phyloP scores from a whole-genome alignment of 2,888 invertebrate genomes.

The Melinaea marsaeus region DNA sequence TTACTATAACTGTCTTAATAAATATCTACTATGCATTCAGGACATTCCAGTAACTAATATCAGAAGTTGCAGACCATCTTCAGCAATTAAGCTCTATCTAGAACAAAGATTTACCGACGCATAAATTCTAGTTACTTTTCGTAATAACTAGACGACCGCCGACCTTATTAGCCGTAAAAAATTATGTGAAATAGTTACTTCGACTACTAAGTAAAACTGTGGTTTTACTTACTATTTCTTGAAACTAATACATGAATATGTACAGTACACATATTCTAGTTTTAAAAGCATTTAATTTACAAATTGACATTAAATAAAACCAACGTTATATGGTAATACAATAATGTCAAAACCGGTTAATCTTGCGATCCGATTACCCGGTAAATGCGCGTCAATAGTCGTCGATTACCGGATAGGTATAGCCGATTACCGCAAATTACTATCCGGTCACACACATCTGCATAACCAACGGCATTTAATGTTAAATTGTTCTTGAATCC shows the following conservation, averaged over 20 bases:
- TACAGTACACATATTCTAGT: too few relatives aligned
- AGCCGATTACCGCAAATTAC: conserved; percentile 14
- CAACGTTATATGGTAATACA: neutral
- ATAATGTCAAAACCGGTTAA: conserved; percentile 18
- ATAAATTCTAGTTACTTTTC: conserved; percentile 28
- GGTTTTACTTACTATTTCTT: too few relatives aligned
- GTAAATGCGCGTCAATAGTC: conserved; percentile 21
- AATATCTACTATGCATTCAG: neutral
- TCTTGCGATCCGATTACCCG: conserved; percentile 26
- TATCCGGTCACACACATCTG: conserved; percentile 7
- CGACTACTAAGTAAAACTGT: too few relatives aligned
- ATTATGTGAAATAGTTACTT: neutral
- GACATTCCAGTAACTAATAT: conserved; percentile 6
- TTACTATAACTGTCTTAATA: too few relatives aligned
- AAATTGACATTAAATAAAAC: neutral
- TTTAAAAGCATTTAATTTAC: too few relatives aligned
- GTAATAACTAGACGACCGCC: conserved; percentile 15
- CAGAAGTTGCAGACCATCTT: conserved; percentile 8
- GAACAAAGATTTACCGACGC: conserved; percentile 27
- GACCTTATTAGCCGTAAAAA: conserved; percentile 14
- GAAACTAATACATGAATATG: too few relatives aligned
- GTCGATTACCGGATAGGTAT: conserved; percentile 19
- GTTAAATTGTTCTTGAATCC: neutral
- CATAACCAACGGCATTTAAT: conserved; percentile 7
- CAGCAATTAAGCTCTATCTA: conserved; percentile 3